Base-by-base conservation (phyloP, 2,888 invertebrate genomes). In the Tromatobia lineatoria region DNA sequence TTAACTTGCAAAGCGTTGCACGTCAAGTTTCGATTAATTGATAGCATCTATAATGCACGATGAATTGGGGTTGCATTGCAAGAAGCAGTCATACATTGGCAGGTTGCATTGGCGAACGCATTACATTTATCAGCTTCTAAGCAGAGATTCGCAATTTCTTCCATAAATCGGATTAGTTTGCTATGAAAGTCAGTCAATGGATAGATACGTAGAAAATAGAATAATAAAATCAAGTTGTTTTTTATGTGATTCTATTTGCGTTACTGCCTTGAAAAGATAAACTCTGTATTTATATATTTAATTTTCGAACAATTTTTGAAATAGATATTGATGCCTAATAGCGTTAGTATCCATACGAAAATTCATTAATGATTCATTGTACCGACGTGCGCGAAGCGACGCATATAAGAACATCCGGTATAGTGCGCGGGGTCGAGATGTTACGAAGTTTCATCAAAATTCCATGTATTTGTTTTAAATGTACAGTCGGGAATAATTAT, bases 291-390 rank as follows among this genome's bases (percentile, higher is more conserved):
- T 23, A 73, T 13, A 45, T 59, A 47, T 57, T 76, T 42, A 45
- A 52, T 34, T 20, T 23, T 66, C 52, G 1, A 54, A 45, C n/a
- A 54, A 67, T 25, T 38, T 66, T 45, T 29, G 45, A 13, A 11
- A 52, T 45, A 8, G 66, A 25, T 42, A 54, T 34, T 15, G 23
- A 47, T 73, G 38, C 61, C 75, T 47, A 71, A 78, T 6, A 45
- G 34, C 71, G 57, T 57, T 77, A 57, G 71, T 71, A n/a, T 47
- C 25, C 52, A 47, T 59, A 67, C 57, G 29, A 67, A n/a, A 23
- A 47, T 61, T 54, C 67, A 82, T 82, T 59, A 78, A 79, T 83
- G 47, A 83, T 83, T 83, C 64, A 79, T 74, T 11, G 54, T 66
- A 57, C 67, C 34, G 52, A 34, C 67, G 69, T 52, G 66, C 23